Evolutionary conservation across 1,140 invertebrate species (phyloP).

Genomic region (Caerostris darwini): DNA sequence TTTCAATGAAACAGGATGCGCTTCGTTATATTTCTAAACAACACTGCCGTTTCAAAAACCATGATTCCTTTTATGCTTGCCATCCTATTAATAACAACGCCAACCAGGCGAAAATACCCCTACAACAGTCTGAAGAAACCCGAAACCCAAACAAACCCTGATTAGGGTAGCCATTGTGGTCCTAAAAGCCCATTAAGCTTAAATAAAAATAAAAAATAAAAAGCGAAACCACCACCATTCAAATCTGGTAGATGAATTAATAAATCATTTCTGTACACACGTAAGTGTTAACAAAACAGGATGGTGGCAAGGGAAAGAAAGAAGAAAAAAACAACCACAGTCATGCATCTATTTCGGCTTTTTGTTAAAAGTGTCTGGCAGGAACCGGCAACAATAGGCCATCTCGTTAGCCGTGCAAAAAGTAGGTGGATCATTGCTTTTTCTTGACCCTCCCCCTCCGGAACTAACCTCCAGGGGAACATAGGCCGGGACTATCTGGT

Average conservation of each 20-base stretch:
- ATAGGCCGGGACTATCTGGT: slow-evolving; percentile 54
- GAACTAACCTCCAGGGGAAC: slow-evolving; percentile 49
- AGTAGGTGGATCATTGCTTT: slow-evolving; percentile 20
- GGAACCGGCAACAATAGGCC: slow-evolving; percentile 50
- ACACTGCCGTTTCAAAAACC: background rate
- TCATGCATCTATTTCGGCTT: slow-evolving; percentile 11
- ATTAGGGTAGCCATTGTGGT: slow-evolving; percentile 60
- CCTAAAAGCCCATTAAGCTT: slow-evolving; percentile 56
- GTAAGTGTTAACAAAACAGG: slow-evolving; percentile 23
- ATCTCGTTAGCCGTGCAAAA: slow-evolving; percentile 53
- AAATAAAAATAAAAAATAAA: background rate
- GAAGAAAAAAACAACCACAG: background rate
- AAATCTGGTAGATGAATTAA: slow-evolving; percentile 65
- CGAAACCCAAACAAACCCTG: slow-evolving; percentile 57
- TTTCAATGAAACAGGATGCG: slow-evolving; percentile 21
- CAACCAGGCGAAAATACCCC: slow-evolving; percentile 60
- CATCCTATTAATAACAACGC: slow-evolving; percentile 44
- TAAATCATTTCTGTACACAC: slow-evolving; percentile 62
- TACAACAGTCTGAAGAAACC: background rate
- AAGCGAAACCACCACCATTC: background rate
- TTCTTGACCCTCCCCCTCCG: background rate
- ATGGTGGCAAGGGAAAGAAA: background rate
- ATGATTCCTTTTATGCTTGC: background rate
- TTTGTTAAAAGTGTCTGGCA: slow-evolving; percentile 57
- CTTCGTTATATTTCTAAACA: background rate